A percentile compares a stretch with the other conserved stretches of the same genome.
phyloP scores from a whole-genome alignment of 1,140 invertebrate species.

The Vanessa tameamea region DNA sequence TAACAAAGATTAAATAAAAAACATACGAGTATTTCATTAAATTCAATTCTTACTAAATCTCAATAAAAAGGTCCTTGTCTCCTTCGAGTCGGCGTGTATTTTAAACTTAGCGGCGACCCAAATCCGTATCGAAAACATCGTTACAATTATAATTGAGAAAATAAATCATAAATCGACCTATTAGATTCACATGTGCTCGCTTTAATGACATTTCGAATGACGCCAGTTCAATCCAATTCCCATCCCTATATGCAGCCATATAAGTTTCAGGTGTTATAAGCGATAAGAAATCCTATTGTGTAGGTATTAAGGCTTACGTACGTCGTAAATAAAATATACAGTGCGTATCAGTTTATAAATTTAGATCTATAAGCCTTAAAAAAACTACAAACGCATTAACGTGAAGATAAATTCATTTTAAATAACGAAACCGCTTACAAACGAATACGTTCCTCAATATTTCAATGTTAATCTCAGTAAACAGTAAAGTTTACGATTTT shows the following conservation, averaged over 20 bases:
- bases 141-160: constrained; percentile 8
- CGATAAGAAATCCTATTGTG: constrained; percentile 62
- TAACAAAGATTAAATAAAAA: too few species aligned
- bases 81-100: constrained; percentile 15
- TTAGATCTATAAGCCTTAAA: constrained; percentile 10
- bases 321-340: not conserved
- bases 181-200: constrained; percentile 37
- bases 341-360: constrained; percentile 5
- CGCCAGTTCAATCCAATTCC: constrained; percentile 67
- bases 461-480: not conserved
- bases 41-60: constrained; percentile 3
- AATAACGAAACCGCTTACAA: not conserved
- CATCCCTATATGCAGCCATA: constrained; percentile 61
- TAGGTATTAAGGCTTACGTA: constrained; percentile 32
- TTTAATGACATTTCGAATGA: constrained; percentile 69
- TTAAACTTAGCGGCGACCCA: constrained; percentile 9
- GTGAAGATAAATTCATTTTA: not conserved
- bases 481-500: not conserved
- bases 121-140: constrained; percentile 5
- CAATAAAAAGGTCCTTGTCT: constrained; percentile 13
- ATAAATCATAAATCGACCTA: constrained; percentile 20
- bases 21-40: not conserved
- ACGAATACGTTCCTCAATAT: not conserved
- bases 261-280: constrained; percentile 45
- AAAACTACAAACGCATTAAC: not conserved